phyloP scores from a whole-genome alignment of 2,888 invertebrate genomes.

The Chironomus riparius region DNA sequence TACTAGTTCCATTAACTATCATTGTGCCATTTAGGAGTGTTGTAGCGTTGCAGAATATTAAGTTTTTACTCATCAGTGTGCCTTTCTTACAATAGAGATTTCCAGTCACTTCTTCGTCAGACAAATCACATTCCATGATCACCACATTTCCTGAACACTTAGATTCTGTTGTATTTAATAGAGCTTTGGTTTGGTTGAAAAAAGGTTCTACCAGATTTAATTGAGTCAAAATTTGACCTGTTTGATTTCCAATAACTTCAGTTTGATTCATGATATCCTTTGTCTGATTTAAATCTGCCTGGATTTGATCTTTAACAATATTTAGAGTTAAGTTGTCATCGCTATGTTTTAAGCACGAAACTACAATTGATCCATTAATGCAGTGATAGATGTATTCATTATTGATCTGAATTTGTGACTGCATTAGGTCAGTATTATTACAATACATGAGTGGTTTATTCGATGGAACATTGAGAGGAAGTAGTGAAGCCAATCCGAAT shows the following conservation, averaged over 20 bases:
- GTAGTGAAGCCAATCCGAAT: neutral
- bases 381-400: neutral
- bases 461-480: conserved; percentile 5
- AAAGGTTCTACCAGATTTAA: neutral
- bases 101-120: neutral
- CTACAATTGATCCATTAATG: neutral
- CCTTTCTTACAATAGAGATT: neutral
- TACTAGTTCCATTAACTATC: neutral
- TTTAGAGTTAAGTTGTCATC: neutral
- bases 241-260: too few species aligned
- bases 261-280: too few species aligned
- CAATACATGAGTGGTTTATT: conserved; percentile 7
- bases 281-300: too few species aligned
- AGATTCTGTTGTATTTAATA: neutral
- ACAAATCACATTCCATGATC: neutral
- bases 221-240: neutral
- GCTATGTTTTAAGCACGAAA: neutral
- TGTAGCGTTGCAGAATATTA: neutral
- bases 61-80: neutral
- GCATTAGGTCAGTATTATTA: neutral
- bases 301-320: too few species aligned
- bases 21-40: neutral
- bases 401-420: neutral
- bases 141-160: neutral
- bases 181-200: neutral